These are phyloP conservation scores for Drosophila stalkeri DNA, from an alignment of 2,888 invertebrate genomes.

Conservation along the genomic window DNA sequence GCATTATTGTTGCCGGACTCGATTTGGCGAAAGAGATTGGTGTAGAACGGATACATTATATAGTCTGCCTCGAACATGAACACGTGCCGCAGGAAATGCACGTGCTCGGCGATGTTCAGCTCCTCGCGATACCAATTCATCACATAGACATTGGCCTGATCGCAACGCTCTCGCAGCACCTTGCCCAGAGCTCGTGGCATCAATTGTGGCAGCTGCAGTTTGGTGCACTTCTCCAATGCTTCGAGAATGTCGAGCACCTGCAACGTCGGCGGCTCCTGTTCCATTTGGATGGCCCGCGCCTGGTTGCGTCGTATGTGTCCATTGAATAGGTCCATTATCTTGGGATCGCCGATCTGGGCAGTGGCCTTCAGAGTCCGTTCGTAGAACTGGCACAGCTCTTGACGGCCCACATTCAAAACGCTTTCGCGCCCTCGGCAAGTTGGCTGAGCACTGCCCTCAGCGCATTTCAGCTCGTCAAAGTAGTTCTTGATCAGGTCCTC, in stretches of 20 bases:
- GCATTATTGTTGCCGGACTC: constrained; percentile 85
- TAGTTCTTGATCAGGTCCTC: constrained; percentile 72
- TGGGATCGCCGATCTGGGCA: constrained; percentile 14
- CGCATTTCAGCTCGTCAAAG: constrained; percentile 55
- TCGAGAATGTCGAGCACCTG: constrained; percentile 23
- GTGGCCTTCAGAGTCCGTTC: neutral
- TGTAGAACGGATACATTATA: constrained; percentile 86
- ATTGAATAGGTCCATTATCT: constrained; percentile 57
- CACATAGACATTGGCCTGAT: constrained; percentile 85
- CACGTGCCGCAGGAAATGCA: constrained; percentile 86
- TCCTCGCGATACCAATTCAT: constrained; percentile 86
- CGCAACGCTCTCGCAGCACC: constrained; percentile 84
- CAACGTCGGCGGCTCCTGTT: neutral
- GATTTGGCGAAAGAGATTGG: constrained; percentile 85
- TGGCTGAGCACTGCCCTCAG: constrained; percentile 71
- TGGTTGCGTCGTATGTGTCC: constrained; percentile 4
- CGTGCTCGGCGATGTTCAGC: constrained; percentile 85
- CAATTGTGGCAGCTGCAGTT: constrained; percentile 85
- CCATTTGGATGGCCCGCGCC: neutral
- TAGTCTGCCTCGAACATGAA: constrained; percentile 86
- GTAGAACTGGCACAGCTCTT: neutral
- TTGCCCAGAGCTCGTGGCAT: constrained; percentile 83
- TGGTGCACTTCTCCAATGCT: constrained; percentile 25
- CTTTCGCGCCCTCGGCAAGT: constrained; percentile 14
- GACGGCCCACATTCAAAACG: neutral